A percentile compares a stretch with the other conserved stretches of the same genome.
These are phyloP conservation scores for Lagria hirta DNA, from an alignment of 2,888 invertebrate species.

Conservation along the genomic window DNA sequence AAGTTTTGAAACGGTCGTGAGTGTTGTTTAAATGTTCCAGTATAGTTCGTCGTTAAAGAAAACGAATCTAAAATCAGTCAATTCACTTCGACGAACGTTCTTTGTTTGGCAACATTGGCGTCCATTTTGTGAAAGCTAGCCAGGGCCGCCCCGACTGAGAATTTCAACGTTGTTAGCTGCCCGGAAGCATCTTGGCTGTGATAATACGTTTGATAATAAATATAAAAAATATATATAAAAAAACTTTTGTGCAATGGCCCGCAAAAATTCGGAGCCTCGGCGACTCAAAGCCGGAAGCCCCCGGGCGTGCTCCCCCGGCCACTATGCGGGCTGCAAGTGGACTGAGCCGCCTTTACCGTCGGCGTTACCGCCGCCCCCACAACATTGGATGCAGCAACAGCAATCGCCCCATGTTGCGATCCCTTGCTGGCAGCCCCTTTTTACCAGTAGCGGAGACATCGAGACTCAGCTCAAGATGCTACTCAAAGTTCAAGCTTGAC, in stretches of 20 bases:
- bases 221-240: slow-evolving; percentile 20
- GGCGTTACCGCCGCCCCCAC: slow-evolving; percentile 70
- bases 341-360: slow-evolving; percentile 73
- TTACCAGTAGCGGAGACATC: slow-evolving; percentile 42
- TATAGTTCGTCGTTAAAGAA: slow-evolving; percentile 16
- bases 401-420: slow-evolving; percentile 27
- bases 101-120: slow-evolving; percentile 49
- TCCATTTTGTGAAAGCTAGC: slow-evolving; percentile 54
- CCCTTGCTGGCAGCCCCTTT: slow-evolving; percentile 39
- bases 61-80: slow-evolving; percentile 20
- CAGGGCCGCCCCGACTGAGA: too few relatives aligned
- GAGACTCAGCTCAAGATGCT: slow-evolving; percentile 52
- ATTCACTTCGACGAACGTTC: slow-evolving; percentile 27
- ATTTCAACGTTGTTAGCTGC: slow-evolving; percentile 42
- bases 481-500: slow-evolving; percentile 55
- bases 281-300: slow-evolving; percentile 31
- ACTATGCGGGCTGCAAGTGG: slow-evolving; percentile 69
- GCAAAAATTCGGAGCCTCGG: slow-evolving; percentile 36
- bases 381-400: slow-evolving; percentile 68
- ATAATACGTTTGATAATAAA: too few relatives aligned
- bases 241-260: slow-evolving; percentile 41
- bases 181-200: slow-evolving; percentile 45
- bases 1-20: slow-evolving; percentile 26
- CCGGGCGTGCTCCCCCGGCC: slow-evolving; percentile 54
- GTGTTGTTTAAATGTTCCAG: slow-evolving; percentile 34